A percentile compares a stretch with the other conserved stretches of the same genome.
Conservation (phyloP, 23 tunicate species). For the Trididemnum clinides region DNA sequence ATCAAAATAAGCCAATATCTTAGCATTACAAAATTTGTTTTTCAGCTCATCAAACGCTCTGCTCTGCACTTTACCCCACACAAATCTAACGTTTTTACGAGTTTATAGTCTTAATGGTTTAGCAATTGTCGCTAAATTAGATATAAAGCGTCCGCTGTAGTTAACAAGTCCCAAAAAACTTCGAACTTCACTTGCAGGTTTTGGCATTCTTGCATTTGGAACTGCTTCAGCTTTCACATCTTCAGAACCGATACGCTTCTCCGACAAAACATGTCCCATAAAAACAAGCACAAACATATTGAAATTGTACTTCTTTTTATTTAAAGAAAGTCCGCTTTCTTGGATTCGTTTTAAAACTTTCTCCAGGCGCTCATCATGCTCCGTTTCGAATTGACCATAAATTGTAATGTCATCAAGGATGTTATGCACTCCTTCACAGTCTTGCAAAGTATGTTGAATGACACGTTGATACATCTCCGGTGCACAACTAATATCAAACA, state of each 20-base stretch:
- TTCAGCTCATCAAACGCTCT: too few species aligned
- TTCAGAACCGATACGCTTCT: not conserved
- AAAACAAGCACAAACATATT: not conserved
- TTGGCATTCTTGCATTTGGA: not conserved
- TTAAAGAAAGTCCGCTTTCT: too few species aligned
- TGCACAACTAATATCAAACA: conserved; percentile 16
- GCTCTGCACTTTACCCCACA: too few species aligned
- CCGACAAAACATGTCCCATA: conserved; percentile 12
- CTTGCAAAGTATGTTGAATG: conserved; percentile 21
- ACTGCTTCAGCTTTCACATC: not conserved
- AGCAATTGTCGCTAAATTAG: not conserved
- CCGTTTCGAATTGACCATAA: not conserved
- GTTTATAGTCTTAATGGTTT: not conserved
- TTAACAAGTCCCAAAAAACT: not conserved
- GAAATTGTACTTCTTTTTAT: not conserved
- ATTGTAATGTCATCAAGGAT: conserved; percentile 33
- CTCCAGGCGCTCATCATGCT: not conserved
- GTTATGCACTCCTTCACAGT: conserved; percentile 3
- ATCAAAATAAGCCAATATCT: not conserved
- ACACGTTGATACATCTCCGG: conserved; percentile 5
- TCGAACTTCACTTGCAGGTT: not conserved
- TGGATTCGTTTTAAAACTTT: too few species aligned
- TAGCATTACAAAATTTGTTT: not conserved
- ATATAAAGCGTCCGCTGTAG: not conserved
- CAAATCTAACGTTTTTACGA: not conserved